These are phyloP conservation scores for Melanerpes formicivorus DNA, from an alignment of 2,113 vertebrate genomes.

Conservation along the genomic window DNA sequence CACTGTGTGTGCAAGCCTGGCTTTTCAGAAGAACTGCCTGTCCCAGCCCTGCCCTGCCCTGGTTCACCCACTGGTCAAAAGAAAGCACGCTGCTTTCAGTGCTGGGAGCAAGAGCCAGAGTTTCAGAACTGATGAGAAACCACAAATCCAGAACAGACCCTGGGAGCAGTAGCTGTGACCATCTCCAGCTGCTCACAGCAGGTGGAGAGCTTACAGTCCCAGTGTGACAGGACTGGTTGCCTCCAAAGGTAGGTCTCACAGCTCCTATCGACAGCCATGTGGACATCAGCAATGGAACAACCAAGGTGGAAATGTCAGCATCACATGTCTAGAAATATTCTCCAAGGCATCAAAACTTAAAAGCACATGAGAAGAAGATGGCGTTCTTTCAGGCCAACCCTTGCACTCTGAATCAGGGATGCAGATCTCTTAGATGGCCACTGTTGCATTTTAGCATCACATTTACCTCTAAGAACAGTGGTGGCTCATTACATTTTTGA, in stretches of 20 bases:
- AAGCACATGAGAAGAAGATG: background rate
- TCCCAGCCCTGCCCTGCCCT: background rate
- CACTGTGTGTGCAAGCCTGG: background rate
- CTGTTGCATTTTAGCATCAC: background rate
- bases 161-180: background rate
- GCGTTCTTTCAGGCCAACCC: background rate
- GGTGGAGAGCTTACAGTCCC: background rate
- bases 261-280: background rate
- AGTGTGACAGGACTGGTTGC: background rate
- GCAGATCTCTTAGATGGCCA: background rate
- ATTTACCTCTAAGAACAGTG: background rate
- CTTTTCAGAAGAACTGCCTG: background rate
- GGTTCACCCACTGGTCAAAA: background rate
- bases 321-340: background rate
- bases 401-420: background rate
- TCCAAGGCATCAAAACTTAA: background rate
- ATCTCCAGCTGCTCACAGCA: background rate
- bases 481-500: background rate
- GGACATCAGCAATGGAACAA: background rate
- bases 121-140: background rate
- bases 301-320: fast-evolving
- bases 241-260: background rate
- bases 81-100: background rate
- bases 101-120: background rate
- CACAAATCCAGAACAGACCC: background rate